A percentile compares a stretch with the other conserved stretches of the same genome.
phyloP scores from a whole-genome alignment of 2,113 vertebrate genomes.

The Stictonetta naevosa region DNA sequence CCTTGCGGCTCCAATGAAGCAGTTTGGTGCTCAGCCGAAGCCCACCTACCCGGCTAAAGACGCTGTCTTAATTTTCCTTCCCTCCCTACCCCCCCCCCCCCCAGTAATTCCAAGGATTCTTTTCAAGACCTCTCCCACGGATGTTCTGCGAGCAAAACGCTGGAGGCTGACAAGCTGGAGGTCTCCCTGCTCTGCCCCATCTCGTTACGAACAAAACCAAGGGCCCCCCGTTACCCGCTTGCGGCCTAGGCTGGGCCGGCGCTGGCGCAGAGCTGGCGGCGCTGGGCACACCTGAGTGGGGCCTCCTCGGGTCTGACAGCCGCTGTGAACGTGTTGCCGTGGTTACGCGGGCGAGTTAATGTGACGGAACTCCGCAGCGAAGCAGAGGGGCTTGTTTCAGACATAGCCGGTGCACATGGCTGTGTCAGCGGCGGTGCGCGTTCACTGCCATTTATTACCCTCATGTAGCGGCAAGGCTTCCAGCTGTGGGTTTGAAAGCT shows the following conservation, averaged over 20 bases:
- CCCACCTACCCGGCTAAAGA: neutral
- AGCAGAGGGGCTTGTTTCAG: conserved; percentile 17
- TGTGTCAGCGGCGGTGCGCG: neutral
- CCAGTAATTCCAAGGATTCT: neutral
- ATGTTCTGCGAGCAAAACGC: neutral
- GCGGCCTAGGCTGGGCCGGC: neutral
- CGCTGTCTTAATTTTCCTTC: neutral
- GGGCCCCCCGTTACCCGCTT: neutral
- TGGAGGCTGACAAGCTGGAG: neutral
- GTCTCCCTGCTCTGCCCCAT: neutral
- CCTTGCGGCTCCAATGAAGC: fast-evolving
- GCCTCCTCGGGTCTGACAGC: neutral
- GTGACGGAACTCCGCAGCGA: conserved; percentile 60
- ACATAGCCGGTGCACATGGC: conserved; percentile 13
- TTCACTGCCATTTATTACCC: conserved; percentile 24
- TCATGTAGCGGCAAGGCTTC: conserved; percentile 46
- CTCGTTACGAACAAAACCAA: neutral
- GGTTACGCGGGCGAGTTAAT: conserved; percentile 65
- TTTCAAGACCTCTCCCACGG: neutral
- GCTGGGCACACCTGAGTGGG: neutral
- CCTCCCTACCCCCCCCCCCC: too few species aligned
- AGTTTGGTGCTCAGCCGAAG: neutral
- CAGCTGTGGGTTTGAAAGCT: conserved; percentile 59
- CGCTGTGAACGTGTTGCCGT: conserved; percentile 65
- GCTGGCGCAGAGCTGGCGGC: neutral